phyloP scores from a whole-genome alignment of 2,113 vertebrate species.

The Panthera uncia region DNA sequence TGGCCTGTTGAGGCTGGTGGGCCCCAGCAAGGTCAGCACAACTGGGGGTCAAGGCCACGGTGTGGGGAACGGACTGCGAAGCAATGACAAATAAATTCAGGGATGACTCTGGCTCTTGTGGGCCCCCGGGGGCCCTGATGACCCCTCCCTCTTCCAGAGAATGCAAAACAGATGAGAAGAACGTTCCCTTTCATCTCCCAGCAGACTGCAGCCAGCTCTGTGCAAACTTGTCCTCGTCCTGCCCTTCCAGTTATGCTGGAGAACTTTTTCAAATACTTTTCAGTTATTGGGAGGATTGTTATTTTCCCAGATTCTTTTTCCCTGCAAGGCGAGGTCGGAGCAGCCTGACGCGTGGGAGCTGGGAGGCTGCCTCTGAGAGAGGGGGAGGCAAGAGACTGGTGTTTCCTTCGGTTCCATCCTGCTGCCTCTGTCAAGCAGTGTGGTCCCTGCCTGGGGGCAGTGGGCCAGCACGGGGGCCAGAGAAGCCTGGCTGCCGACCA shows the following conservation, averaged over 20 bases:
- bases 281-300: background rate
- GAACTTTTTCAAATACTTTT: background rate
- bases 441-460: background rate
- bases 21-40: background rate
- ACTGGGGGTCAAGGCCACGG: background rate
- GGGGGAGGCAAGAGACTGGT: fast-evolving
- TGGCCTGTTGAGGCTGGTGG: background rate
- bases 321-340: background rate
- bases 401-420: background rate
- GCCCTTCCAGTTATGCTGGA: constrained; percentile 49
- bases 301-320: background rate
- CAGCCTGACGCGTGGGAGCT: background rate
- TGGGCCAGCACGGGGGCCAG: background rate
- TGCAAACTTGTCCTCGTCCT: constrained; percentile 15
- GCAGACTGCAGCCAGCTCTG: background rate
- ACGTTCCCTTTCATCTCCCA: background rate
- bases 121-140: background rate
- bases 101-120: background rate
- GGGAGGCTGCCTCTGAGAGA: background rate
- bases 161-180: background rate
- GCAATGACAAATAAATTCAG: background rate
- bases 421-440: background rate
- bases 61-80: background rate
- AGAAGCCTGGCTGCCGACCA: background rate
- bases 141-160: background rate